Base-by-base conservation (phyloP, 1,140 invertebrate genomes). In the Arion vulgaris region DNA sequence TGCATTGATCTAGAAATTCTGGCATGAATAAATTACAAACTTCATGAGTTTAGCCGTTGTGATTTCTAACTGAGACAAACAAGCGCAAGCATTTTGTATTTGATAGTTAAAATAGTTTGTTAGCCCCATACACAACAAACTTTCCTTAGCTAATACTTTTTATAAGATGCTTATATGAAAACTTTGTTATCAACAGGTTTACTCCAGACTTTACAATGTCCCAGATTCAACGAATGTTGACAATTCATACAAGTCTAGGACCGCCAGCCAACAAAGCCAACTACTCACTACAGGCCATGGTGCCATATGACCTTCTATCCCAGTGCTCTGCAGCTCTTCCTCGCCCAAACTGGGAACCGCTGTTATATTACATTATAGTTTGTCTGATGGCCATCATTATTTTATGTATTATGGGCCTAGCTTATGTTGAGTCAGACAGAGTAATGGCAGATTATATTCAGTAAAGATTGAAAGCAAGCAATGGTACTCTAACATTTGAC, bases 161-260 rank as follows among this genome's bases (percentile, higher is more conserved):
- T n/a, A n/a, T n/a, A n/a, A n/a, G n/a, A n/a, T n/a, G n/a, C n/a
- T n/a, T n/a, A n/a, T n/a, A n/a, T n/a, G n/a, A n/a, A n/a, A n/a
- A n/a, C n/a, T n/a, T n/a, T n/a, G n/a, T n/a, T n/a, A n/a, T 15
- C 89, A 93, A 83, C 88, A 94, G 93, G 19, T 98, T 98, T 91
- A 96, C 96, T 0, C 96, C 98, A 13, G 98, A 99, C 93, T 98
- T 98, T 89, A 97, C 97, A 5, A 93, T 98, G 81, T 95, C 96
- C 0, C 94, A 95, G 81, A 94, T 97, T 38, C 94, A 95, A 83
- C 94, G 96, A 75, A 91, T 89, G 76, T 89, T 95, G 45, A 92
- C 93, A 80, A 92, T 95, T 83, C 92, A 93, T 83, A 94, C 93
- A 66, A 94, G 93, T 86, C 88, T 93, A 41, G 92, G 91, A 13